A percentile compares a stretch with the other conserved stretches of the same genome.
Conservation (phyloP, 1,140 invertebrate species). For the Ectropis grisescens region DNA sequence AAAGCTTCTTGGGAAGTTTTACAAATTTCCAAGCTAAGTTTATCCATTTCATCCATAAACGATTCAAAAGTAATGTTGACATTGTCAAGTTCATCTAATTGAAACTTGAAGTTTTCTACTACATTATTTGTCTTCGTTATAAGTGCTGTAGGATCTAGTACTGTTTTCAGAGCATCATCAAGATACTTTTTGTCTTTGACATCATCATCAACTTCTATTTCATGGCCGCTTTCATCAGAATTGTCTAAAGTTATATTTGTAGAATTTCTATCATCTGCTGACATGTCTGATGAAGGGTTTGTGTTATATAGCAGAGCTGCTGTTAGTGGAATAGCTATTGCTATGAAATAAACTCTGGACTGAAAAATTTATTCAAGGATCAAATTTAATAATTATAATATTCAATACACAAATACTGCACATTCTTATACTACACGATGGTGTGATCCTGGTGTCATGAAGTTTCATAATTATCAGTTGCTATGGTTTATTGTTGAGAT, state of each 20-base stretch:
- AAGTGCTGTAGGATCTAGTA: conserved; percentile 40
- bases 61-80: conserved; percentile 38
- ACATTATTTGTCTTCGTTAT: conserved; percentile 33
- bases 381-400: too few species aligned
- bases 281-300: conserved; percentile 53
- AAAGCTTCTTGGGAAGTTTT: conserved; percentile 51
- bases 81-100: conserved; percentile 42
- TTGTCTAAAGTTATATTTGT: conserved; percentile 35
- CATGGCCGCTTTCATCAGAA: conserved; percentile 48
- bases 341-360: too few species aligned
- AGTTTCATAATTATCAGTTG: too few species aligned
- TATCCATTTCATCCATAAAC: conserved; percentile 57
- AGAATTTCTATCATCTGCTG: conserved; percentile 41
- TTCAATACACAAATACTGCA: too few species aligned
- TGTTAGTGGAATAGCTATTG: conserved; percentile 10
- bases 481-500: too few species aligned
- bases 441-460: too few species aligned
- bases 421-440: too few species aligned
- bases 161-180: conserved; percentile 47
- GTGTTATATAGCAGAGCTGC: conserved; percentile 30
- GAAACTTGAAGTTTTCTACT: conserved; percentile 37
- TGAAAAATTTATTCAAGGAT: too few species aligned
- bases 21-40: conserved; percentile 53
- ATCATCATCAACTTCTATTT: conserved; percentile 45
- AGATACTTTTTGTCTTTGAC: conserved; percentile 46